Base-by-base conservation (phyloP, 30 jellyfish, hydroid and myxozoan species). In the Chironex yamaguchii region DNA sequence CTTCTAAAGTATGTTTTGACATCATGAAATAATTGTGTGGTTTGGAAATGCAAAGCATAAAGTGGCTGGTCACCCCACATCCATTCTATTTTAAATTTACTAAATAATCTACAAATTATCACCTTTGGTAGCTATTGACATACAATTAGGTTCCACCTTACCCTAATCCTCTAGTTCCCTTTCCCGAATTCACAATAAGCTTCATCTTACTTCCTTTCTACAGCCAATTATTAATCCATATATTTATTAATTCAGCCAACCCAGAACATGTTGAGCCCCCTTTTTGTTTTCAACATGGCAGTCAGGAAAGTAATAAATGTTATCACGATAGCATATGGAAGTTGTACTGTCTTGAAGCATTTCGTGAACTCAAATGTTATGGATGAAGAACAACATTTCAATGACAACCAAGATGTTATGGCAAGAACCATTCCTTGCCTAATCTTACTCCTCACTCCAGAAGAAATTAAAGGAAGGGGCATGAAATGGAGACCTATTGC, bases 111-210 rank as follows among this genome's bases (percentile, higher is more conserved):
- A 13, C 81, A 67, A 67, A 28, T 28, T 67, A 67, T 67, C 53
- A 25, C 81, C 81, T 67, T 28, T 62, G 81, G 62, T 29, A 67
- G 81, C 81, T 67, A 67, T 67, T 29, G 81, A 67, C 81, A 25
- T 62, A 23, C n/a, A 67, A 67, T 67, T 67, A 67, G 81, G 81
- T 31, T 67, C 81, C 81, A 29, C 81, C 62, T 62, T 67, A 0
- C 81, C 0, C 53, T 67, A 23, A 29, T 2, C 62, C 1, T 26
- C 9, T 67, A 29, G 72, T 67, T 67, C 62, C 81, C 81, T 67
- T 67, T 67, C 72, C 34, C 34, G 81, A 67, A 62, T 1, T 1
- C 72, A 26, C 62, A 67, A 26, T 67, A 3, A 67, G 0, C 0
- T 22, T 31, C 34, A 62, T 67, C 81, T 25, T 67, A 67, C n/a